Conservation (phyloP, 1,140 invertebrate genomes). For the Copidosoma floridanum region DNA sequence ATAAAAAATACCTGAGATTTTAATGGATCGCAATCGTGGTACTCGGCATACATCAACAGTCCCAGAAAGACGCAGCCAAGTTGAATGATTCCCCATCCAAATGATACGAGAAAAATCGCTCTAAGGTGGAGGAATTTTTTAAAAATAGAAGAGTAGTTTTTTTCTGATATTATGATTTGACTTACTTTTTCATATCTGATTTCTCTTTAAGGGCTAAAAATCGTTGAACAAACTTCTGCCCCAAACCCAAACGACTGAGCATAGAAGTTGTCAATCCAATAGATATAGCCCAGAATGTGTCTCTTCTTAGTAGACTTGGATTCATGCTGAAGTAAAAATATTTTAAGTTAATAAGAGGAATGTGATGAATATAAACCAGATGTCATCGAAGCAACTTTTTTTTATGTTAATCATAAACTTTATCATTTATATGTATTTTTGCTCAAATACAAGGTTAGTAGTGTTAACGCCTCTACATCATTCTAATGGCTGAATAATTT, state of each 20-base stretch:
- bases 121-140: conserved; percentile 29
- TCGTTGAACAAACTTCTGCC: conserved; percentile 67
- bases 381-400: too few species aligned
- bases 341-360: too few species aligned
- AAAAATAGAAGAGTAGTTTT: not conserved
- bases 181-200: conserved; percentile 56
- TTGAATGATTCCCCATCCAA: conserved; percentile 52
- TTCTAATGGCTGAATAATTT: too few species aligned
- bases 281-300: conserved; percentile 61
- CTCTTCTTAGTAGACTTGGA: conserved; percentile 57
- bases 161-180: not conserved
- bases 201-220: conserved; percentile 64
- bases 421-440: too few species aligned
- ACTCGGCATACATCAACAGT: conserved; percentile 62
- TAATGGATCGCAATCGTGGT: conserved; percentile 64
- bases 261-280: conserved; percentile 62
- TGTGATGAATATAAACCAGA: too few species aligned
- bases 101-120: conserved; percentile 38
- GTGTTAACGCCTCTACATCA: too few species aligned
- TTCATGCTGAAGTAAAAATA: conserved; percentile 57
- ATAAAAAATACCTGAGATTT: conserved; percentile 32
- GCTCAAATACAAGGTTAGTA: too few species aligned
- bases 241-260: conserved; percentile 63
- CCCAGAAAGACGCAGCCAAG: conserved; percentile 50
- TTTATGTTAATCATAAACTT: too few species aligned